Percentiles rank a stretch among this genome's conserved stretches.
phyloP scores from a whole-genome alignment of 2,797 vertebrate species.

The Synanceia verrucosa region DNA sequence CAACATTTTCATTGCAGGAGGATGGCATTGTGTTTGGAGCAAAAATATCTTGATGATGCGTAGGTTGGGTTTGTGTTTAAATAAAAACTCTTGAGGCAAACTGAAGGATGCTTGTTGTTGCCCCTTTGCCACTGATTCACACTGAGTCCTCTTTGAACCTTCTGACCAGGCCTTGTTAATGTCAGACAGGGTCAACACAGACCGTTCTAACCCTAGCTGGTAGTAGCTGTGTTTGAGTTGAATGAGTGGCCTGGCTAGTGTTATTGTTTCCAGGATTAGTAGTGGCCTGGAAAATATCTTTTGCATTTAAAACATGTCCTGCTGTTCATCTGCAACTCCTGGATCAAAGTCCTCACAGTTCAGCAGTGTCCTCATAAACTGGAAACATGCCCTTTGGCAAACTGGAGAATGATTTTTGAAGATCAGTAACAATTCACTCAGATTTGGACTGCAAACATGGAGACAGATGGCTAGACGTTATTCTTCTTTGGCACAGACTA shows the following conservation, averaged over 20 bases:
- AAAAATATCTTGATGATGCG: not conserved
- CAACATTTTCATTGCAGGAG: not conserved
- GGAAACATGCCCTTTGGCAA: constrained; percentile 21
- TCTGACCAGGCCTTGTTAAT: constrained; percentile 39
- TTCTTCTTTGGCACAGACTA: not conserved
- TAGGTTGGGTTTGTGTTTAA: constrained; percentile 7
- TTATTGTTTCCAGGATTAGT: constrained; percentile 62
- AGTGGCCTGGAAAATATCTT: constrained; percentile 52
- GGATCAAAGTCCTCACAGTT: constrained; percentile 46
- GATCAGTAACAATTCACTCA: constrained; percentile 8
- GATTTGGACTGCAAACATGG: not conserved
- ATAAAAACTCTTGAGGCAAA: constrained; percentile 1
- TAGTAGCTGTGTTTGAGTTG: constrained; percentile 18
- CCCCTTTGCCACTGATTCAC: constrained; percentile 3
- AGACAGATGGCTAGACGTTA: not conserved
- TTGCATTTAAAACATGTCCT: constrained; percentile 46
- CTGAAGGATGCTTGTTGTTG: constrained; percentile 22
- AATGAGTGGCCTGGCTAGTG: constrained; percentile 54
- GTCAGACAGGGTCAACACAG: constrained; percentile 37
- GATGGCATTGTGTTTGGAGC: constrained; percentile 8
- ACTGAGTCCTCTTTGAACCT: constrained; percentile 16
- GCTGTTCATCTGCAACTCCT: constrained; percentile 27
- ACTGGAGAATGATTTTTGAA: constrained; percentile 15
- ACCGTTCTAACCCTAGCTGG: constrained; percentile 24
- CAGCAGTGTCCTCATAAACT: constrained; percentile 16